These are phyloP conservation scores for Camponotus vicinus DNA, from an alignment of 1,140 invertebrate species.

Conservation along the genomic window DNA sequence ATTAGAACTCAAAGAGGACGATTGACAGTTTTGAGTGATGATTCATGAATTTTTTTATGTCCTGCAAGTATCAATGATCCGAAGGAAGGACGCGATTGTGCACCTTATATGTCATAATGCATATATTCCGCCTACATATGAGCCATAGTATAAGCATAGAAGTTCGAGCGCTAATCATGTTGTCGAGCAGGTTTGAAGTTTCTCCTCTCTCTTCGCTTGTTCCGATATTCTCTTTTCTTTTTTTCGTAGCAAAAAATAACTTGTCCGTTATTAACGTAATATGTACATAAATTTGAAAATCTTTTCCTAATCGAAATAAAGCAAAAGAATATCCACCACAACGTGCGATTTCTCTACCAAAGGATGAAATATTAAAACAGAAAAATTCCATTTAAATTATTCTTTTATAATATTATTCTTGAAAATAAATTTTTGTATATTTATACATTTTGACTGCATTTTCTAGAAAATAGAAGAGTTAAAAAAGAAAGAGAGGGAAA, in stretches of 20 bases:
- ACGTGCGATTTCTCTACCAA: neutral
- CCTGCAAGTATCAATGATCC: neutral
- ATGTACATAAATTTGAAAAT: neutral
- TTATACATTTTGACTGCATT: no score
- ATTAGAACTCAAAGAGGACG: slow-evolving; percentile 13
- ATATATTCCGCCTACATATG: slow-evolving; percentile 37
- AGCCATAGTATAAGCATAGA: slow-evolving; percentile 34
- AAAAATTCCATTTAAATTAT: neutral
- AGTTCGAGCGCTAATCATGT: slow-evolving; percentile 59
- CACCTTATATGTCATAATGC: slow-evolving; percentile 52
- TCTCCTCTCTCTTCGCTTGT: slow-evolving; percentile 21
- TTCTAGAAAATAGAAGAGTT: neutral
- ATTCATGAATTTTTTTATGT: neutral
- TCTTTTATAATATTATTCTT: neutral
- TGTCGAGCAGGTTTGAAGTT: slow-evolving; percentile 53
- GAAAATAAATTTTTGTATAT: no score
- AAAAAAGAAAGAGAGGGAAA: neutral
- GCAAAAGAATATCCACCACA: neutral
- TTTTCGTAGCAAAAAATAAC: neutral
- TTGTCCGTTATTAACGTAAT: slow-evolving; percentile 1
- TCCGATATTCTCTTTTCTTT: neutral
- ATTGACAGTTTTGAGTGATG: slow-evolving; percentile 33
- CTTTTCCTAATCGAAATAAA: neutral
- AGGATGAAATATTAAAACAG: neutral
- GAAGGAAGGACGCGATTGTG: slow-evolving; percentile 3